These are phyloP conservation scores for Agelas oroides DNA, from an alignment of 37 sponge, comb jelly and placozoan genomes.

Conservation along the genomic window DNA sequence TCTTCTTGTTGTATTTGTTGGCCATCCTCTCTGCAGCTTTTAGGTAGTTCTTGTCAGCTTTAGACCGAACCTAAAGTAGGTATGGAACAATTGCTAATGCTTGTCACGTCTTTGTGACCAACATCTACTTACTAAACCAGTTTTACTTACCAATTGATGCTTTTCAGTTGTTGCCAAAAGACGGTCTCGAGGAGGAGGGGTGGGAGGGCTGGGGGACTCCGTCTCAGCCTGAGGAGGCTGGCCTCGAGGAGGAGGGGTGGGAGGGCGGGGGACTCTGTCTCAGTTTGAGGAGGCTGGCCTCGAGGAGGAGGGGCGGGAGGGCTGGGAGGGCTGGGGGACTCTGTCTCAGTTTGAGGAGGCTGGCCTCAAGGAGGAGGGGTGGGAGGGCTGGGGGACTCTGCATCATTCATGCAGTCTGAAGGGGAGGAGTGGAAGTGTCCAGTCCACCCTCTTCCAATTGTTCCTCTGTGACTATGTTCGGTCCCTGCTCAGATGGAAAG, in stretches of 20 bases:
- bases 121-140: too few species aligned
- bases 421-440: too few species aligned
- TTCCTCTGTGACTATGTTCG: too few species aligned
- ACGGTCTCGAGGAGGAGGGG: not conserved
- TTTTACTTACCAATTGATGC: too few species aligned
- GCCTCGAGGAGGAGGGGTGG: not conserved
- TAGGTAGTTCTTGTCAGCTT: slow-evolving; percentile 16
- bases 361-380: not conserved
- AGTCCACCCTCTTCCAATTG: too few species aligned
- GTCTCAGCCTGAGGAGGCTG: not conserved
- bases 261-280: too few species aligned
- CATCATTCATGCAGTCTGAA: too few species aligned
- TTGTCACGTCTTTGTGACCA: too few species aligned
- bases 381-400: too few species aligned
- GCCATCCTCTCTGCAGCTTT: slow-evolving; percentile 28
- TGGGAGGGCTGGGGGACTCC: not conserved
- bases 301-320: slow-evolving; percentile 1
- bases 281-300: not conserved
- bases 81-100: too few species aligned
- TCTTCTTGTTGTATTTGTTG: slow-evolving; percentile 8
- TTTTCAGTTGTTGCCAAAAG: too few species aligned
- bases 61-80: not conserved
- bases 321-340: not conserved
- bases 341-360: not conserved
- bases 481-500: too few species aligned